Conservation (phyloP, 1,140 invertebrate genomes). For the Matsumurasca onukii region DNA sequence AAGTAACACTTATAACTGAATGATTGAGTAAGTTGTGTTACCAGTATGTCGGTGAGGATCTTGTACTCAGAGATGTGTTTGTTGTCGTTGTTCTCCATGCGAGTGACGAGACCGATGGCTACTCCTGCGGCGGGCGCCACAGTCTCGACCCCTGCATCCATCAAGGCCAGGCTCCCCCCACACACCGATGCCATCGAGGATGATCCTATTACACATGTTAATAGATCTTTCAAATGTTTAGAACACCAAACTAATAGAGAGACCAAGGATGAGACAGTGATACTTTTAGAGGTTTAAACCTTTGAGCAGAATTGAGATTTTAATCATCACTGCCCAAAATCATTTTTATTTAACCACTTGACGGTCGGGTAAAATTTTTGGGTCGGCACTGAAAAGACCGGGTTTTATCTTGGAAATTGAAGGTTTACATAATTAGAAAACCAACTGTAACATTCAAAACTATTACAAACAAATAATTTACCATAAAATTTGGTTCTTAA, state of each 20-base stretch:
- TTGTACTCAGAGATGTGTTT: constrained; percentile 73
- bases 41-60: constrained; percentile 91
- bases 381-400: no score
- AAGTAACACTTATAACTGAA: no score
- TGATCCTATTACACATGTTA: constrained; percentile 74
- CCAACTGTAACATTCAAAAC: no score
- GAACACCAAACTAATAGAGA: constrained; percentile 32
- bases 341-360: no score
- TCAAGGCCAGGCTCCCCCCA: constrained; percentile 89
- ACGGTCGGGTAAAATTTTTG: no score
- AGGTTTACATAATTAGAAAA: no score
- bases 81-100: constrained; percentile 54
- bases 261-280: neutral
- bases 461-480: no score
- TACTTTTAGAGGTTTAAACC: neutral
- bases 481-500: no score
- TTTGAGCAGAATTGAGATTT: no score
- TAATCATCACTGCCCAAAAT: no score
- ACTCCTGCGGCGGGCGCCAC: constrained; percentile 85
- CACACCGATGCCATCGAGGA: constrained; percentile 99
- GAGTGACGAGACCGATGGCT: constrained; percentile 85
- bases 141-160: constrained; percentile 94
- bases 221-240: constrained; percentile 37
- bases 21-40: no score
- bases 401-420: no score